Base-by-base conservation (phyloP, 1,140 invertebrate genomes). In the Hypothenemus hampei region DNA sequence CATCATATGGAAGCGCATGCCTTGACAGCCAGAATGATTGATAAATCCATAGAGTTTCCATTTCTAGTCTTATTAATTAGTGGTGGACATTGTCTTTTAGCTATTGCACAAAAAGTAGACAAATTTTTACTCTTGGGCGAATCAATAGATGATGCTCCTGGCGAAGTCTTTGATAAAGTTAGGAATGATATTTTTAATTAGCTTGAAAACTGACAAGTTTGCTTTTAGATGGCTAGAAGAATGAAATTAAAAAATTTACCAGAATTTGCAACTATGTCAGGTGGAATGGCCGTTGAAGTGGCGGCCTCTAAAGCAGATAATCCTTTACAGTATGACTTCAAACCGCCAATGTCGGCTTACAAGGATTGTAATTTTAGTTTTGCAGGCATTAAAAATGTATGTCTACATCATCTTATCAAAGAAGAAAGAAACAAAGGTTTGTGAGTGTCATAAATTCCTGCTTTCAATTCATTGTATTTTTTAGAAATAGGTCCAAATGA, bases 1-100 rank as follows among this genome's bases (percentile, higher is more conserved):
- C 95, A 98, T 78, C 96, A 98, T 63, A 98, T 98, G 95, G 86
- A 98, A 80, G 95, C 95, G 6, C 96, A 98, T 81, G 93, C 95
- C n/a, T 72, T 98, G 46, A 93, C 87, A 16, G 82, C 80, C 11
- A 77, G 93, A 68, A 85, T 97, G 79, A 49, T 71, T 64, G 73
- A 74, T 62, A 49, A 72, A 51, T 51, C 59, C 47, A 75, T 97
- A 37, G 71, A 84, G 43, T 97, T 92, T 78, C 96, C 96, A 39
- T 98, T 89, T 75, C 72, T 98, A 37, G 85, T 88, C 18, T 71
- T 97, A 7, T 73, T 98, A 3, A 84, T 94, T 54, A 97, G 93
- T 66, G 93, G 93, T 48, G 94, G 94, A 6, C 93, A 98, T 69
- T 89, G 89, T 73, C 75, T 97, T 39, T 66, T 98, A 47, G 82